Evolutionary conservation across 2,113 vertebrate genomes (phyloP).

Genomic region (Mesocricetus auratus): DNA sequence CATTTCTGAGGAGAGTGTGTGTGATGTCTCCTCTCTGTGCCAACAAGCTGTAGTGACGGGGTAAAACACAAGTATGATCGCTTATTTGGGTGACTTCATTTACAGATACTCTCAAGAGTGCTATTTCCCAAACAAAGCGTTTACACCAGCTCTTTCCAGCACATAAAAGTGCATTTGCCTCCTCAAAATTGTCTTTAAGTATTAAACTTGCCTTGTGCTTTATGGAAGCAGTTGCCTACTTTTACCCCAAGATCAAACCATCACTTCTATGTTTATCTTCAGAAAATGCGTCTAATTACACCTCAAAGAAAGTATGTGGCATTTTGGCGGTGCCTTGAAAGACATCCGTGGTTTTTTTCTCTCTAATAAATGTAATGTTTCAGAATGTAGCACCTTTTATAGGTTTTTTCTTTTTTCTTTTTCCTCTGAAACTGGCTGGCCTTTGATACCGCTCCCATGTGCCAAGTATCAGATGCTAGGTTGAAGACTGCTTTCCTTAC

Average conservation of each 20-base stretch:
- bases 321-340: constrained; percentile 80
- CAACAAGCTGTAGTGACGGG: constrained; percentile 50
- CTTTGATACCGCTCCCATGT: neutral
- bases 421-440: neutral
- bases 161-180: constrained; percentile 87
- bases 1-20: neutral
- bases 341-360: constrained; percentile 29
- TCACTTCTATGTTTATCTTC: constrained; percentile 84
- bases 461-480: neutral
- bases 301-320: constrained; percentile 78
- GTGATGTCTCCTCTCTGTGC: constrained; percentile 50
- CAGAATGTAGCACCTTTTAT: constrained; percentile 31
- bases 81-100: constrained; percentile 77
- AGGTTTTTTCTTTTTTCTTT: neutral
- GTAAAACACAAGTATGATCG: constrained; percentile 77
- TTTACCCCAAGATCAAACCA: constrained; percentile 73
- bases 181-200: constrained; percentile 85
- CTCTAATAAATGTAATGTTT: constrained; percentile 57
- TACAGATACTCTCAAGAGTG: constrained; percentile 57
- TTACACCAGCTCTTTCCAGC: constrained; percentile 73
- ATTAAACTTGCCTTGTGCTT: constrained; percentile 81
- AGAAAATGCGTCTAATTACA: constrained; percentile 85
- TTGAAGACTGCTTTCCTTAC: neutral
- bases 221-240: constrained; percentile 79
- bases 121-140: constrained; percentile 82